These are phyloP conservation scores for Phycodurus eques DNA, from an alignment of 2,113 vertebrate genomes.

Conservation along the genomic window DNA sequence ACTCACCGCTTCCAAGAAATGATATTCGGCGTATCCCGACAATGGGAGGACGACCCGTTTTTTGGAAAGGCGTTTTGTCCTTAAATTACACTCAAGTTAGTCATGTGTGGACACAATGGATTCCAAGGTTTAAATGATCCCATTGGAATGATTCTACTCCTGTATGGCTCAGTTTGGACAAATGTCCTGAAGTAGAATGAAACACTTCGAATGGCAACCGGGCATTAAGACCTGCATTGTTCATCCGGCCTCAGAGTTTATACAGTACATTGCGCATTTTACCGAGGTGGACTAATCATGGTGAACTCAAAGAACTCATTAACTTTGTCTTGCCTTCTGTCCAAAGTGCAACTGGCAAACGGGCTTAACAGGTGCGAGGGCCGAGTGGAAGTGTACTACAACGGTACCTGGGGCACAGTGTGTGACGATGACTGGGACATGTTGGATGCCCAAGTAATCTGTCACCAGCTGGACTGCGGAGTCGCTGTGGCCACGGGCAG, in stretches of 20 bases:
- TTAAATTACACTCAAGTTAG: constrained; percentile 32
- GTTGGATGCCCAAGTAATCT: constrained; percentile 90
- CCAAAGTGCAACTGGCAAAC: constrained; percentile 81
- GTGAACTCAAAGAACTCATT: too few relatives aligned
- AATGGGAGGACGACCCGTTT: constrained; percentile 33
- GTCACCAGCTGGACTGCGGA: constrained; percentile 86
- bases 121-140: neutral
- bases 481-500: constrained; percentile 74
- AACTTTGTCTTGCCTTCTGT: constrained; percentile 6
- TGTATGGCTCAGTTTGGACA: neutral
- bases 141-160: neutral
- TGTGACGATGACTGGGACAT: constrained; percentile 97
- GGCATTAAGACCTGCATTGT: too few relatives aligned
- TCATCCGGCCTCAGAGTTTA: too few relatives aligned
- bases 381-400: constrained; percentile 84
- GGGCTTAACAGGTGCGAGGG: constrained; percentile 85
- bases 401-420: constrained; percentile 88
- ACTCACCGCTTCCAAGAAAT: constrained; percentile 48
- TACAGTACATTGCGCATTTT: neutral
- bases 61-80: constrained; percentile 17
- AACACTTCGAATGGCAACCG: neutral
- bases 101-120: neutral
- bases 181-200: neutral
- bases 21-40: constrained; percentile 31
- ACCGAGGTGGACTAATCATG: neutral